A percentile compares a stretch with the other conserved stretches of the same genome.
phyloP scores from a whole-genome alignment of 30 jellyfish, hydroid and myxozoan genomes.

The Hydractinia symbiolongicarpus region DNA sequence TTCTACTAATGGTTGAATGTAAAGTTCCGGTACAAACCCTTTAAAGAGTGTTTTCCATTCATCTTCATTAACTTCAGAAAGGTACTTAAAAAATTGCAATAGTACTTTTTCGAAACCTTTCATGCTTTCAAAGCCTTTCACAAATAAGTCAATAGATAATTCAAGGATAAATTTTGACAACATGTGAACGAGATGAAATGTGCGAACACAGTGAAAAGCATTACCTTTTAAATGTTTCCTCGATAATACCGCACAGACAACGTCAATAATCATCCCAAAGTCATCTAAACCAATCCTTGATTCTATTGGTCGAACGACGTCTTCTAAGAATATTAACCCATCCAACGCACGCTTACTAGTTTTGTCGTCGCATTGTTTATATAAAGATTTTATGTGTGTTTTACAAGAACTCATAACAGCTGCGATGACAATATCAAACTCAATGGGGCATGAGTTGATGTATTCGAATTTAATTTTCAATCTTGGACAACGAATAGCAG shows the following conservation, averaged over 20 bases:
- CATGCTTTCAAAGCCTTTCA: not conserved
- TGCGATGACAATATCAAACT: constrained; percentile 72
- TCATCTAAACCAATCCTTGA: constrained; percentile 29
- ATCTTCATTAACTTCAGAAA: constrained; percentile 30
- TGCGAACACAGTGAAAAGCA: constrained; percentile 80
- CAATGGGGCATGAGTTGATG: constrained; percentile 46
- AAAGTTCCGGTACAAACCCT: constrained; percentile 62
- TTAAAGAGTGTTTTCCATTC: constrained; percentile 63
- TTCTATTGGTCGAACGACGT: constrained; percentile 30
- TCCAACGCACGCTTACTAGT: constrained; percentile 56
- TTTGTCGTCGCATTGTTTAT: constrained; percentile 28
- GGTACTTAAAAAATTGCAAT: constrained; percentile 29
- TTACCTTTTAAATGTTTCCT: constrained; percentile 79
- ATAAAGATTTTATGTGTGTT: constrained; percentile 4
- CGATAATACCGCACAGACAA: constrained; percentile 42
- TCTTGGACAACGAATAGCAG: constrained; percentile 88
- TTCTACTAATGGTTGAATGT: constrained; percentile 9
- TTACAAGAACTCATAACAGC: constrained; percentile 24
- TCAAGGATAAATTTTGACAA: constrained; percentile 52
- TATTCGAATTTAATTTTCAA: constrained; percentile 55
- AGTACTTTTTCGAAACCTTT: constrained; percentile 29
- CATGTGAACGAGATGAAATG: constrained; percentile 78
- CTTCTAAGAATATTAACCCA: constrained; percentile 58
- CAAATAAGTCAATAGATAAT: not conserved
- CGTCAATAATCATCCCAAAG: constrained; percentile 64